Evolutionary conservation across 2,888 invertebrate genomes (phyloP).

Genomic region (Drosophila recens): DNA sequence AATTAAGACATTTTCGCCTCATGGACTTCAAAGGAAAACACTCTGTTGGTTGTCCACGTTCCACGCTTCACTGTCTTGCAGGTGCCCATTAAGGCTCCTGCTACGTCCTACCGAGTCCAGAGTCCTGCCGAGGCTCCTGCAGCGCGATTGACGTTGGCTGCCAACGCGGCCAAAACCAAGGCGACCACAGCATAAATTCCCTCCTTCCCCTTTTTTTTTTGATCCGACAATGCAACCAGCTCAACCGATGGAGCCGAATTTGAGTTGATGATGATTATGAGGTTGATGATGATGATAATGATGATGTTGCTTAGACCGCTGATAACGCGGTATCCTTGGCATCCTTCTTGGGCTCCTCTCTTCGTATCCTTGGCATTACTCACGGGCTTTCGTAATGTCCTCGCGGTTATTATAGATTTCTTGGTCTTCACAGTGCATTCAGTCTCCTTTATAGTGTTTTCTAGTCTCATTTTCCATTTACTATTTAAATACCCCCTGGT

Average conservation of each 20-base stretch:
- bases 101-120: not conserved
- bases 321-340: not conserved
- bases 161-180: not conserved
- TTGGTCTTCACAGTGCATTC: no score
- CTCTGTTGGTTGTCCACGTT: conserved; percentile 3
- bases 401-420: no score
- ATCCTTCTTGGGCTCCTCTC: not conserved
- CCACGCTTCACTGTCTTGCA: conserved; percentile 16
- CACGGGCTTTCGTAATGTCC: not conserved
- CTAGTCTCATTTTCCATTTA: no score
- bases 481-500: no score
- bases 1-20: conserved; percentile 73
- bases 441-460: no score
- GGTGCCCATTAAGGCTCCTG: not conserved
- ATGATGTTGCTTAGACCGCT: not conserved
- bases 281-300: not conserved
- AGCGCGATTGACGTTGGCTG: not conserved
- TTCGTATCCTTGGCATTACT: not conserved
- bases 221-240: not conserved
- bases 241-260: not conserved
- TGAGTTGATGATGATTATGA: not conserved
- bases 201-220: not conserved
- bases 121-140: not conserved
- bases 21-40: conserved; percentile 67
- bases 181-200: conserved; percentile 2